Evolutionary conservation across 2,113 vertebrate genomes (phyloP).

Genomic region (Lepus europaeus): DNA sequence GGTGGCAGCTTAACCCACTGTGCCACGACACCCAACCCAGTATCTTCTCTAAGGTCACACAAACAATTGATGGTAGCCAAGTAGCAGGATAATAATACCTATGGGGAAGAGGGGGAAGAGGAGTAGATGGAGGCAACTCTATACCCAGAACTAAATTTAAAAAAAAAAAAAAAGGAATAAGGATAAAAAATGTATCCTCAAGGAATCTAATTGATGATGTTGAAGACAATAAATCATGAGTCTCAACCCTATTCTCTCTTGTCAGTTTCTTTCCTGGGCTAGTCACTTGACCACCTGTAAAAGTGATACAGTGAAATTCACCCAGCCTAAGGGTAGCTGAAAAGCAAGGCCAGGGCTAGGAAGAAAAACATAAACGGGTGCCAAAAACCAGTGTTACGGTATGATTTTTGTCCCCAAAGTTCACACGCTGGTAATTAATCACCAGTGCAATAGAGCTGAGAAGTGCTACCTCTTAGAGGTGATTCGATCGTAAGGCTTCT

Average conservation of each 20-base stretch:
- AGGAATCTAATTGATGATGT: neutral
- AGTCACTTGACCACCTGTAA: neutral
- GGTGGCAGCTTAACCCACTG: no score
- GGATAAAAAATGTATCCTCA: neutral
- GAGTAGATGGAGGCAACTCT: neutral
- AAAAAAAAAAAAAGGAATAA: neutral
- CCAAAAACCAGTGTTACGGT: neutral
- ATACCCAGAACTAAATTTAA: neutral
- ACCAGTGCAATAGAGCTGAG: no score
- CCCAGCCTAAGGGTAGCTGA: neutral
- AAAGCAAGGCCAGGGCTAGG: neutral
- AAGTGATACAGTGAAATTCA: neutral
- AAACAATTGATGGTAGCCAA: neutral
- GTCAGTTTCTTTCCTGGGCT: neutral
- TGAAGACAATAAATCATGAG: neutral
- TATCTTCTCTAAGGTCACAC: neutral
- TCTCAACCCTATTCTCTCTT: neutral
- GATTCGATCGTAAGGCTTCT: no score
- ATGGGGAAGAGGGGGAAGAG: no score
- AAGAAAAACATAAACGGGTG: neutral
- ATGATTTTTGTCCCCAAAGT: no score
- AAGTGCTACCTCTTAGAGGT: no score
- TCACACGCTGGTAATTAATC: neutral
- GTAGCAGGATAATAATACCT: neutral
- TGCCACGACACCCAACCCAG: no score